A percentile compares a stretch with the other conserved stretches of the same genome.
phyloP scores from a whole-genome alignment of 2,113 vertebrate species.

The Phoxinus phoxinus region DNA sequence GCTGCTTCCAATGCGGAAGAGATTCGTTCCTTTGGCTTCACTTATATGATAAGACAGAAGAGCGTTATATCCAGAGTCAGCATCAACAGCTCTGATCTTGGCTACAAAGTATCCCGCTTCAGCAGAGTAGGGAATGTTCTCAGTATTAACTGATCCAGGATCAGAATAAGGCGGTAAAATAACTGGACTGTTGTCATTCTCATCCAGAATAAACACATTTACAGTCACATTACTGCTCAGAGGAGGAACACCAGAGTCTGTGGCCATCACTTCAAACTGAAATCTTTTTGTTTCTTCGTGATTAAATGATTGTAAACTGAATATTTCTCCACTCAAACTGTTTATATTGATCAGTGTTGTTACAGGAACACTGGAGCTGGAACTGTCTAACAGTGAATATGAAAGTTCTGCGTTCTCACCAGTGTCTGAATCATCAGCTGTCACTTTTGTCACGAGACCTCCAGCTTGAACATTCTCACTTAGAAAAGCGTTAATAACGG shows the following conservation, averaged over 20 bases:
- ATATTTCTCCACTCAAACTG: conserved; percentile 75
- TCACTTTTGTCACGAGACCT: conserved; percentile 69
- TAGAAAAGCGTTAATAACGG: conserved; percentile 72
- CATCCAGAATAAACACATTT: conserved; percentile 81
- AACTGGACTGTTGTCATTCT: conserved; percentile 80
- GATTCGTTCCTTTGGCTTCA: conserved; percentile 57
- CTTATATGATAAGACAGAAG: conserved; percentile 62
- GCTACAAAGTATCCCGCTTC: conserved; percentile 73
- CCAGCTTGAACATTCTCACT: conserved; percentile 79
- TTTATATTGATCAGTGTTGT: conserved; percentile 49
- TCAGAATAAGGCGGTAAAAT: conserved; percentile 75
- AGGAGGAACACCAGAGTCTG: conserved; percentile 78
- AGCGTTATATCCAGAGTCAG: conserved; percentile 65
- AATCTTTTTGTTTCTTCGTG: conserved; percentile 77
- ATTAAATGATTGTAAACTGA: conserved; percentile 79
- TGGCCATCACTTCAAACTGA: conserved; percentile 78
- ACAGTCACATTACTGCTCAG: conserved; percentile 74
- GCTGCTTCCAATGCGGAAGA: conserved; percentile 62
- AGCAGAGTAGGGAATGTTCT: conserved; percentile 76
- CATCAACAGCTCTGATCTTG: conserved; percentile 62
- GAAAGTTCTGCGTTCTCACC: conserved; percentile 71
- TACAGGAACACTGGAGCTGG: conserved; percentile 12
- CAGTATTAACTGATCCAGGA: conserved; percentile 72
- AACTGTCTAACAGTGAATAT: conserved; percentile 71
- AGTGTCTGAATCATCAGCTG: conserved; percentile 73